Base-by-base conservation (phyloP, 2,888 invertebrate genomes). In the Campaea margaritaria region DNA sequence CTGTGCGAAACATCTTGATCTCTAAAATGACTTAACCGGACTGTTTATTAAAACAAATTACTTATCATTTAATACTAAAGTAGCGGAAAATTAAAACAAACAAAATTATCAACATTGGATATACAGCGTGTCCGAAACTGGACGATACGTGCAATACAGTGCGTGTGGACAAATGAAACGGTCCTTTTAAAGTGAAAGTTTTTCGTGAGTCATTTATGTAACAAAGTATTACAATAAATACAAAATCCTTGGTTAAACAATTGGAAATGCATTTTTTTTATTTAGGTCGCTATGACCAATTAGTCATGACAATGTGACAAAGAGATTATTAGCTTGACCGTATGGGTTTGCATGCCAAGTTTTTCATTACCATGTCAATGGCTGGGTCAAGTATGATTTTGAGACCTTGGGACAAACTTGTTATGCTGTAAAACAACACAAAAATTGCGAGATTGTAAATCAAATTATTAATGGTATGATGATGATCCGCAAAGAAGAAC, bases 131-230 rank as follows among this genome's bases (percentile, higher is more conserved):
- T 76, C 70, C 48, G 31, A 68, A 76, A 75, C 70, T 69, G 47
- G 41, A 46, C 51, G 56, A 14, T 27, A 21, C 53, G 54, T 45
- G 28, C 46, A 52, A 28, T 58, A 52, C 55, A 70, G 70, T 76
- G 68, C 41, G 52, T 58, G 51, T 44, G 47, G 67, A 68, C 60
- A 67, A 46, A 43, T 38, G 21, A 31, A n/a, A 51, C 42, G 39
- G 54, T 67, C 68, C 68, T 78, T 85, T 86, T 75, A 86, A 86
- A 82, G 78, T 74, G 75, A 83, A 84, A 82, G 76, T 79, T 76
- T 74, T 73, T 59, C 73, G 70, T 87, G 86, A 86, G 69, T 86
- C 85, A 87, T 54, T 71, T 48, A 67, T 55, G 60, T 69, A 68
- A 76, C 69, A 64, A 79, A 68, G 72, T 68, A 71, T 58, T 74